Base-by-base conservation (phyloP, 1,140 invertebrate genomes). In the Bombyx mori region DNA sequence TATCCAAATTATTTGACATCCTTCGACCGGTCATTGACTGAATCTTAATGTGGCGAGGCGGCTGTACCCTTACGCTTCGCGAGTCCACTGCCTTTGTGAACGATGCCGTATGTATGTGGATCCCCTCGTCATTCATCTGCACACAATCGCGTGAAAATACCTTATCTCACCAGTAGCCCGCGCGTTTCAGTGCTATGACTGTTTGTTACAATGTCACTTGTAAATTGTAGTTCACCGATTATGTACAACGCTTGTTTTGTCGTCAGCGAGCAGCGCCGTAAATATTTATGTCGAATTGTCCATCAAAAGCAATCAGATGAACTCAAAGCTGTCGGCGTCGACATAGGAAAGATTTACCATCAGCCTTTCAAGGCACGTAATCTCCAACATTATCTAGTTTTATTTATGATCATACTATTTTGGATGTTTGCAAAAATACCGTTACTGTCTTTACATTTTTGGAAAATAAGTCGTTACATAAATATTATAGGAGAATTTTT, bases 211-310 rank as follows among this genome's bases (percentile, higher is more conserved):
- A 57, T 53, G 62, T 65, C 70, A 69, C 67, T 68, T 58, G 70
- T 69, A 73, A 75, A 77, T 5, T 18, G 12, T 18, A 18, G 12
- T 18, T 18, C 12, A 18, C 12, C 12, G 12, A 18, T 18, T 18
- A 18, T 18, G 12, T 18, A 18, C 12, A 18, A 18, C 12, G 12
- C 12, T 18, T 67, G 68, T 66, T 79, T 73, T 69, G 68, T 68
- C 68, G 65, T 67, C 61, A 63, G 60, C 58, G 54, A 61, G 62
- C 66, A 72, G 70, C 73, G 75, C 71, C 68, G 75, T 69, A 67
- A 68, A 76, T 70, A 59, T 84, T 84, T 84, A 82, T 84, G 77
- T 76, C 46, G 72, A 67, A 82, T 84, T 84, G 79, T 84, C 64
- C 66, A 53, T 54, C 61, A 57, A 35, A 65, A 58, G 68, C 73